Evolutionary conservation across 2,888 invertebrate genomes (phyloP), one percentile per base, ranked within the genome.

Genomic region (Apamea anceps): DNA sequence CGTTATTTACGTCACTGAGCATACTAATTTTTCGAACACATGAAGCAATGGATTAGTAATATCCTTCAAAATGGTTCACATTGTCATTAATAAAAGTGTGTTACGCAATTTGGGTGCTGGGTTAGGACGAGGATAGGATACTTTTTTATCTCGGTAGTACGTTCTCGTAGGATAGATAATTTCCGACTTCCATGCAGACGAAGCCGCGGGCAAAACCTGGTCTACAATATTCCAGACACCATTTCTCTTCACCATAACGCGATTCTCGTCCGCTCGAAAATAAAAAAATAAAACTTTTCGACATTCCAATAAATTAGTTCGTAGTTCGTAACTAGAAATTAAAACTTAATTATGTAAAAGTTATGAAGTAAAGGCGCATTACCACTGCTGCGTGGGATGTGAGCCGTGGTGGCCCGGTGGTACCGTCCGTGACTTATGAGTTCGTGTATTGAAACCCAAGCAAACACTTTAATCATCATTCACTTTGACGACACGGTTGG

Each of bases 251-350:
- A 67, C 71, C 21, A 28, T 42, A 66, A 72, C 12, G 21, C 48
- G 32, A 78, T 54, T 12, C 25, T 13, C 18, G 12, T 42, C 10
- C n/a, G 25, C 42, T 4, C 18, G 0, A 51, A 74, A 74, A 71
- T 15, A 10, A 57, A 79, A 71, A 72, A 48, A 48, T 0, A 32
- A 74, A 85, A 85, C 57, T 78, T 85, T 74, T 70, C 74, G 75
- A 75, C 76, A 71, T 77, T 78, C 25, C 75, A 78, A 82, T 83
- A 78, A 88, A 88, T 88, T 85, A 79, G 80, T 83, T 78, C 75
- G 66, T 81, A 80, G 70, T 84, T 81, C 63, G 54, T 37, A 79
- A 86, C 54, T 79, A 85, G 82, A 77, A 78, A 86, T 86, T 83
- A 83, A 86, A 86, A 80, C 66, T 72, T 74, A 85, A 82, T 85